Evolutionary conservation across 2,797 vertebrate genomes (phyloP), one percentile per base, ranked within the genome.

Genomic region (Petrocephalus sullivani): DNA sequence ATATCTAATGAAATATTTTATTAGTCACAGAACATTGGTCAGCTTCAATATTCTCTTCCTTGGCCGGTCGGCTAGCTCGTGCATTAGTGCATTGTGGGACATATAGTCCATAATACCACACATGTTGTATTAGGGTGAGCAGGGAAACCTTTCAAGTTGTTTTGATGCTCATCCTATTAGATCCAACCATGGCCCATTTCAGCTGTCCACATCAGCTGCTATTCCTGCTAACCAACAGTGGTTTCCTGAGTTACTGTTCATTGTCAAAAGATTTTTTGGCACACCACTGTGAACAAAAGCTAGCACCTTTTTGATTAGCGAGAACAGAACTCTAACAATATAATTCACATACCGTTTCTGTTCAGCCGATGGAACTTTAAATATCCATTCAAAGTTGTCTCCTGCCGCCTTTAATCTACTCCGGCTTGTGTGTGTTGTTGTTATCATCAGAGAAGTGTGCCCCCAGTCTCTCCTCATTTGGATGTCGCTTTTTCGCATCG

Each of bases 321-420:
- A 75, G 67, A 75, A 75, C 67, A 71, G 21, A 56, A 19, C 16
- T 85, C 14, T 33, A 54, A 60, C 64, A 75, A 46, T 49, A 71
- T 71, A 84, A 83, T 82, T 37, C 64, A 82, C 33, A 81, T 81
- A 53, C 78, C 54, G 54, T 81, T 61, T 14, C 54, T 57, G 75
- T 54, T n/a, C 28, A 60, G 33, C 28, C 81, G 14, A 88, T 46
- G 78, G 19, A 56, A 54, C 49, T 87, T 87, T 54, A 75, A 75
- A 51, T 56, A 75, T n/a, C 41, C 16, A 8, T 64, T 51, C 67
- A 75, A 75, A 87, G 56, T 61, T 67, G 86, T 33, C 19, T 75
- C 78, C 37, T 54, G 60, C 53, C 78, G 41, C 16, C 49, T 87
- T 75, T 53, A 75, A 87, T 75, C 51, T 53, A 8, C 64, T 33